phyloP scores from a whole-genome alignment of 37 sponge, comb jelly and placozoan genomes.

The Cladorhizidae sp. region DNA sequence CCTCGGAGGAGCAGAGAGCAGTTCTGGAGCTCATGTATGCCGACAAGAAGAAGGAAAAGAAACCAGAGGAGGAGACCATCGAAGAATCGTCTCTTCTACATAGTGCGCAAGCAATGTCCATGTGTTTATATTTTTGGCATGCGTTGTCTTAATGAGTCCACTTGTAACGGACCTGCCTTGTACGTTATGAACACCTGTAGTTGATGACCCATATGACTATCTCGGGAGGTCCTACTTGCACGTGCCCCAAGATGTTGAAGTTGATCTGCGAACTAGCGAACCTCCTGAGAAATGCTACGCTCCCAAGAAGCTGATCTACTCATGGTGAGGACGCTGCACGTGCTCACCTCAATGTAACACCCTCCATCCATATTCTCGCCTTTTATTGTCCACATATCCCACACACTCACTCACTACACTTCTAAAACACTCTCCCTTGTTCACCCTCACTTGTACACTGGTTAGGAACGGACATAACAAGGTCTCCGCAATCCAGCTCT shows the following conservation, averaged over 20 bases:
- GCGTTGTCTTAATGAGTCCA: background rate
- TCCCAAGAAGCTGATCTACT: constrained; percentile 93
- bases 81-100: constrained; percentile 89
- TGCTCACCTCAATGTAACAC: constrained; percentile 9
- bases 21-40: constrained; percentile 83
- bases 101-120: constrained; percentile 31
- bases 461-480: constrained; percentile 89
- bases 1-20: constrained; percentile 84
- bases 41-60: constrained; percentile 70
- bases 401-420: constrained; percentile 19
- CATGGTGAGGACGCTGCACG: constrained; percentile 69
- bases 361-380: constrained; percentile 13
- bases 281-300: constrained; percentile 94
- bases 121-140: constrained; percentile 1
- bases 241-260: constrained; percentile 87
- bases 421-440: constrained; percentile 18
- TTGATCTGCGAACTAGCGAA: constrained; percentile 82
- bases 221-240: constrained; percentile 95
- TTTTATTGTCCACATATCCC: constrained; percentile 9
- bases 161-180: too few species aligned
- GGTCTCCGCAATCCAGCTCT: constrained; percentile 84
- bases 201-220: constrained; percentile 94
- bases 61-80: constrained; percentile 69
- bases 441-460: background rate
- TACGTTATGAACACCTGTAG: constrained; percentile 23